Conservation (phyloP, 64 coral and sea anemone species). For the Pocillopora damicornis region DNA sequence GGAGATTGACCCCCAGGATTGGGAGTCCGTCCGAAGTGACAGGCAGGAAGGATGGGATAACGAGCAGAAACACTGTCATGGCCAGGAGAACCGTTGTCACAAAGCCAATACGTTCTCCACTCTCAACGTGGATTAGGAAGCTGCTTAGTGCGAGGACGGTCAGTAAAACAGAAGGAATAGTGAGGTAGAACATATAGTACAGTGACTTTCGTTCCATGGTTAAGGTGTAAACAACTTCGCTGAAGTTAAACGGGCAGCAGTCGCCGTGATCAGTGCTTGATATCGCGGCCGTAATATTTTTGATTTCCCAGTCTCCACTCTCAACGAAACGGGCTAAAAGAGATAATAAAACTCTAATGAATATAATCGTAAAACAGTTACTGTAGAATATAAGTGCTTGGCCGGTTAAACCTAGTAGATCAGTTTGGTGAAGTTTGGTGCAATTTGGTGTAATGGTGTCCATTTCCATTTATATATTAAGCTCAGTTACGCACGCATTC, state of each 20-base stretch:
- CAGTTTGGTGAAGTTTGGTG: no score
- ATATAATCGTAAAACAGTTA: no score
- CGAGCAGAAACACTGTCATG: background rate
- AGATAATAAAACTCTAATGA: no score
- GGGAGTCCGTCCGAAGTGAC: background rate
- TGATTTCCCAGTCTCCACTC: conserved; percentile 23
- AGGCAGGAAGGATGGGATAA: background rate
- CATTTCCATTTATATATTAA: no score
- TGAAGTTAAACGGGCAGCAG: conserved; percentile 25
- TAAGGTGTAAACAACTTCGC: background rate
- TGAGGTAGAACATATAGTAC: conserved; percentile 18
- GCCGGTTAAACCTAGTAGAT: no score
- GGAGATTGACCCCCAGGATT: background rate
- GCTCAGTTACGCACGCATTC: no score
- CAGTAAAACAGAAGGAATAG: background rate
- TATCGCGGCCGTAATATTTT: background rate
- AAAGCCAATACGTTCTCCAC: conserved; percentile 7
- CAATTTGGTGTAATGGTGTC: no score
- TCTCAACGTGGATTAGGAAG: conserved; percentile 1
- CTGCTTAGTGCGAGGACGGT: background rate
- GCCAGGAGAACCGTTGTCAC: background rate
- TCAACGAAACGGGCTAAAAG: conserved; percentile 5
- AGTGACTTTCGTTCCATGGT: background rate
- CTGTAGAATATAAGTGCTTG: no score
- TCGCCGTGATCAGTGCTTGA: conserved; percentile 2